Percentiles rank a stretch among this genome's conserved stretches.
Conservation (phyloP, 2,888 invertebrate species). For the Synanthedon formicaeformis region DNA sequence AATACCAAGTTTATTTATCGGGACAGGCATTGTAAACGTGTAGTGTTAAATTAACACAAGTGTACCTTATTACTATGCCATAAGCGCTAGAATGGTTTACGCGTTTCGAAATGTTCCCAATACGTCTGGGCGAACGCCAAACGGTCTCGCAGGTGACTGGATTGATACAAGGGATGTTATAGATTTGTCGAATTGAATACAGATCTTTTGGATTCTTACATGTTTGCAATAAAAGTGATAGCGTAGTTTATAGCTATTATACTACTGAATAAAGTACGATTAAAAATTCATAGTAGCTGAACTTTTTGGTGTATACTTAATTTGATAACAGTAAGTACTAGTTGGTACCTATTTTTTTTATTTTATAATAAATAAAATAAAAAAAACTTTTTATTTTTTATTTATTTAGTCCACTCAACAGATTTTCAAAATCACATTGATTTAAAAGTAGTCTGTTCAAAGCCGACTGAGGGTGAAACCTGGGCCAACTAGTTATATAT, state of each 20-base stretch:
- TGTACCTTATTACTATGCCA: not conserved
- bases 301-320: too few relatives aligned
- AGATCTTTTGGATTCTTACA: not conserved
- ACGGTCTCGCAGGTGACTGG: slow-evolving; percentile 13
- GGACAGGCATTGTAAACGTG: not conserved
- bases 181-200: not conserved
- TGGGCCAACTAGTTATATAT: too few relatives aligned
- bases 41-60: not conserved
- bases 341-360: too few relatives aligned
- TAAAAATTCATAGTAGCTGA: too few relatives aligned
- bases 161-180: not conserved
- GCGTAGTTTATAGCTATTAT: not conserved
- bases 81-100: not conserved
- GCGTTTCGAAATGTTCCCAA: not conserved
- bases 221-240: not conserved
- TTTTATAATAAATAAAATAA: too few relatives aligned
- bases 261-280: too few relatives aligned
- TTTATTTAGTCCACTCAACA: too few relatives aligned
- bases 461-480: too few relatives aligned
- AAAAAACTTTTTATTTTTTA: too few relatives aligned
- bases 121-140: slow-evolving; percentile 17
- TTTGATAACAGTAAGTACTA: too few relatives aligned
- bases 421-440: too few relatives aligned
- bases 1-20: not conserved
- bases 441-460: too few relatives aligned